Percentiles rank a stretch among this genome's conserved stretches.
Evolutionary conservation across 2,113 vertebrate species (phyloP).

Genomic region (Willisornis vidua): DNA sequence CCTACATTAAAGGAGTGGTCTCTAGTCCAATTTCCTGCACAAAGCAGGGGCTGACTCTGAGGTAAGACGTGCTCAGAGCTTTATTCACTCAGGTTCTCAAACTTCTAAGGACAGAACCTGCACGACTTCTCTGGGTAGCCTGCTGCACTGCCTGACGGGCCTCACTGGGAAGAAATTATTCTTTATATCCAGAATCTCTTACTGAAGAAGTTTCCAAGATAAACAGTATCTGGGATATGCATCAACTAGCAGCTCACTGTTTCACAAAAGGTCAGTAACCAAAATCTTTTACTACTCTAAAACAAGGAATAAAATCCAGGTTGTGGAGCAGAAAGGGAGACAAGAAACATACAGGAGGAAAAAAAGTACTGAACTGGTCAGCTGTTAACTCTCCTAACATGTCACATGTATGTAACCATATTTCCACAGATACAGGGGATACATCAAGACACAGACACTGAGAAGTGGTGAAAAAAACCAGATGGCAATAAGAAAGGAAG

Average conservation of each 20-base stretch:
- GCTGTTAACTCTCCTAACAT: background rate
- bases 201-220: background rate
- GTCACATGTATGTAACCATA: background rate
- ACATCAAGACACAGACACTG: background rate
- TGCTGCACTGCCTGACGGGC: background rate
- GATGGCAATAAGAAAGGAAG: background rate
- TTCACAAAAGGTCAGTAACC: background rate
- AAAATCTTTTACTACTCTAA: background rate
- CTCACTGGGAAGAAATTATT: background rate
- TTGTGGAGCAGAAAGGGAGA: background rate
- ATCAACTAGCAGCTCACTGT: background rate
- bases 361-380: background rate
- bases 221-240: background rate
- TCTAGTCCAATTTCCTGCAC: background rate
- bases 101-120: background rate
- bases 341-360: background rate
- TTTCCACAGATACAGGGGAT: background rate
- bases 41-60: background rate
- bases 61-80: background rate
- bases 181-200: background rate
- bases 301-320: background rate
- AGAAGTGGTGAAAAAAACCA: background rate
- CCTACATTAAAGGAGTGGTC: background rate
- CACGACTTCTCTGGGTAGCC: background rate
- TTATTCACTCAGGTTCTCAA: background rate